phyloP scores from a whole-genome alignment of 2,888 invertebrate genomes.

The Ornithoptera alexandrae region DNA sequence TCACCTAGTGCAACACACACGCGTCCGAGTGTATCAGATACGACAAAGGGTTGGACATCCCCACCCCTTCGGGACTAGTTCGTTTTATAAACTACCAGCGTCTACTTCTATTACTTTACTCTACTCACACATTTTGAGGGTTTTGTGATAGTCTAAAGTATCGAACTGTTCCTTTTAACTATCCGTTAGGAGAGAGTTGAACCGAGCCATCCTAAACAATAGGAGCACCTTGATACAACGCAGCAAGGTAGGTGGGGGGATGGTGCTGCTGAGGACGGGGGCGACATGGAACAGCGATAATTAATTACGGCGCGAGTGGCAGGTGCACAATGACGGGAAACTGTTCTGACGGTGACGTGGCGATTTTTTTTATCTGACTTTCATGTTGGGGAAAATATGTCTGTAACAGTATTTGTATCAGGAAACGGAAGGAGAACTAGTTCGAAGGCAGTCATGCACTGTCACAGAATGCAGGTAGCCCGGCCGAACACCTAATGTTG shows the following conservation, averaged over 20 bases:
- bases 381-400: conserved; percentile 23
- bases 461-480: too few relatives aligned
- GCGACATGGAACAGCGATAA: conserved; percentile 50
- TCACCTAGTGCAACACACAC: too few relatives aligned
- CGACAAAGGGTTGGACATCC: too few relatives aligned
- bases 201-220: conserved; percentile 55
- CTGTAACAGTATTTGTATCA: too few relatives aligned
- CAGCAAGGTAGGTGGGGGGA: conserved; percentile 44
- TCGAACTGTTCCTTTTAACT: background rate
- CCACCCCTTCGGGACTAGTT: too few relatives aligned
- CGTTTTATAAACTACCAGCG: too few relatives aligned
- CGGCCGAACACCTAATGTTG: too few relatives aligned
- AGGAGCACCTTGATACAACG: conserved; percentile 73
- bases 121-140: too few relatives aligned
- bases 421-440: background rate
- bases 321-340: conserved; percentile 73
- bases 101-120: too few relatives aligned
- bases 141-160: background rate
- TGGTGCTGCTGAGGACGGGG: conserved; percentile 25
- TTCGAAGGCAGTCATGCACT: too few relatives aligned
- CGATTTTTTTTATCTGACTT: conserved; percentile 52
- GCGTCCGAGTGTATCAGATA: too few relatives aligned
- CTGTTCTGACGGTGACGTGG: conserved; percentile 55
- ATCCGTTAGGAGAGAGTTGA: conserved; percentile 28
- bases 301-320: conserved; percentile 72